phyloP scores from a whole-genome alignment of 2,797 vertebrate genomes.

The Neosalanx taihuensis region DNA sequence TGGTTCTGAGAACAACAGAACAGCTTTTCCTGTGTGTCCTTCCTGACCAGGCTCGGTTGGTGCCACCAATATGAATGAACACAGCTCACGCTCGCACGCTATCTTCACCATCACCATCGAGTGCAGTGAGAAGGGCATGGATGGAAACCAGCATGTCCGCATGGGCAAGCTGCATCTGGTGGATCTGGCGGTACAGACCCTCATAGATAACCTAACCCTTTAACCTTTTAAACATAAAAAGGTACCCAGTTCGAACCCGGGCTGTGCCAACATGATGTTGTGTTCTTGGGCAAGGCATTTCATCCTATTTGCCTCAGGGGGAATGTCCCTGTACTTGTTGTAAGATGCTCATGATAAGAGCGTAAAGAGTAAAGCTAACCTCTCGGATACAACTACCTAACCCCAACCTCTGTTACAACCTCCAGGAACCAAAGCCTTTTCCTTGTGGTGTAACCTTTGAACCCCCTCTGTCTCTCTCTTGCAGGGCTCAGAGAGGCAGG shows the following conservation, averaged over 20 bases:
- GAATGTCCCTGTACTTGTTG: no score
- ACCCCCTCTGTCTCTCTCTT: neutral
- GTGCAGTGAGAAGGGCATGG: conserved; percentile 94
- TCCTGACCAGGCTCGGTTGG: conserved; percentile 85
- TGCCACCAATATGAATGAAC: conserved; percentile 98
- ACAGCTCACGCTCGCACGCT: conserved; percentile 96
- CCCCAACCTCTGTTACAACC: no score
- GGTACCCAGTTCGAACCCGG: no score
- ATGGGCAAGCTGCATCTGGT: conserved; percentile 98
- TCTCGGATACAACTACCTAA: no score
- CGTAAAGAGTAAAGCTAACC: no score
- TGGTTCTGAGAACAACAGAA: no score
- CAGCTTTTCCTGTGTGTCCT: neutral
- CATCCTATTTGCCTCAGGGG: no score
- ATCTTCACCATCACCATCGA: conserved; percentile 99
- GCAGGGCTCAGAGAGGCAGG: conserved; percentile 95
- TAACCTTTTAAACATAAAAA: neutral
- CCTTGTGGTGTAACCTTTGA: neutral
- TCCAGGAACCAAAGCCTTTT: neutral
- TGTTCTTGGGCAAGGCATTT: no score
- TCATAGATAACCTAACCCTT: neutral
- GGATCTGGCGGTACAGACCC: conserved; percentile 87
- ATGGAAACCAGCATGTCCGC: conserved; percentile 94
- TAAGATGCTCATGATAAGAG: no score
- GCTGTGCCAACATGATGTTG: no score